Conservation (phyloP, 2,113 vertebrate species). For the Dolichallabes microphthalmus region DNA sequence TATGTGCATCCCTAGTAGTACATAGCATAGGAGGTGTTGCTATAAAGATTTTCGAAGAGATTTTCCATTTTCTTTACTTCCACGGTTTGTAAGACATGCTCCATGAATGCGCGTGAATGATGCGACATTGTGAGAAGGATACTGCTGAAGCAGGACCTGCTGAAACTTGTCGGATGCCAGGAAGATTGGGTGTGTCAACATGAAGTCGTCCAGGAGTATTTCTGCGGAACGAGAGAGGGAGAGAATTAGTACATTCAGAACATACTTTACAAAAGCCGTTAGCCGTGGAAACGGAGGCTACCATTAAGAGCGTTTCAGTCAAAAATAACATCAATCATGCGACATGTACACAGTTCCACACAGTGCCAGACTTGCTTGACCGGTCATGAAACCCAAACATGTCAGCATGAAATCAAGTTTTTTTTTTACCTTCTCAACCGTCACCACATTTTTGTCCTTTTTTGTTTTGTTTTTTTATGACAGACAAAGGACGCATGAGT, state of each 20-base stretch:
- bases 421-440: constrained; percentile 7
- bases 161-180: constrained; percentile 90
- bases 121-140: constrained; percentile 74
- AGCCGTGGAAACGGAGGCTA: background rate
- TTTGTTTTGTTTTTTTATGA: background rate
- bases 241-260: constrained; percentile 11
- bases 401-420: constrained; percentile 2
- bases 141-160: constrained; percentile 91
- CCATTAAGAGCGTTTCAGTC: background rate
- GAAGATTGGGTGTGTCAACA: constrained; percentile 95
- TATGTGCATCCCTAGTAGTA: too few relatives aligned
- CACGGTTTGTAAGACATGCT: background rate
- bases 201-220: constrained; percentile 88
- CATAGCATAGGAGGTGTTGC: too few relatives aligned
- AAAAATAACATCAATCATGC: background rate
- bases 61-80: background rate
- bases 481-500: constrained; percentile 29
- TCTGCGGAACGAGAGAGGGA: constrained; percentile 66
- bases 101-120: constrained; percentile 9
- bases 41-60: constrained; percentile 3
- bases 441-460: constrained; percentile 29
- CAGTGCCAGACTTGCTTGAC: constrained; percentile 24
- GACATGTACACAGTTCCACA: background rate
- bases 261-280: background rate
- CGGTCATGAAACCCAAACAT: constrained; percentile 22